Percentiles rank a stretch among this genome's conserved stretches.
Conservation (phyloP, 2,113 vertebrate species). For the Periophthalmodon schlosseri region DNA sequence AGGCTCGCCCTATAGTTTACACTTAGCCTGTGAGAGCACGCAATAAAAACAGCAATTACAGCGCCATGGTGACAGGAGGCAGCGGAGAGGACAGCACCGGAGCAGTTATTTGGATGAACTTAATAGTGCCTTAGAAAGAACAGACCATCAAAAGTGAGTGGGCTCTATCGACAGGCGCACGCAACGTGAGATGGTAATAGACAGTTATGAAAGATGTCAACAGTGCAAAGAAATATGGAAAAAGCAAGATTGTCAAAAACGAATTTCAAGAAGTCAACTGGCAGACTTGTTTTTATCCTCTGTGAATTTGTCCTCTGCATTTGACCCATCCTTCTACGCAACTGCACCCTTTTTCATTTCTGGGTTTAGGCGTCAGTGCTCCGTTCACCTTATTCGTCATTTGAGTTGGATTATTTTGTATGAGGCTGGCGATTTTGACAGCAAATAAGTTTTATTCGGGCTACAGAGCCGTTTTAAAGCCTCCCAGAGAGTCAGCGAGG, state of each 20-base stretch:
- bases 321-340: too few species aligned
- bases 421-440: too few species aligned
- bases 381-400: too few species aligned
- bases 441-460: too few species aligned
- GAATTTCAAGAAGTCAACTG: not conserved
- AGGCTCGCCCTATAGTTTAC: slow-evolving; percentile 59
- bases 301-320: too few species aligned
- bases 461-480: too few species aligned
- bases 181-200: slow-evolving; percentile 30
- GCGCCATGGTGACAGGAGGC: slow-evolving; percentile 59
- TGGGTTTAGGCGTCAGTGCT: too few species aligned
- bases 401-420: too few species aligned
- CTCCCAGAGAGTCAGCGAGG: too few species aligned
- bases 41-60: slow-evolving; percentile 69
- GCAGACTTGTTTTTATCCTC: too few species aligned
- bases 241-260: not conserved
- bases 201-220: not conserved
- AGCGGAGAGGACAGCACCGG: slow-evolving; percentile 55
- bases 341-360: too few species aligned
- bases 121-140: slow-evolving; percentile 64
- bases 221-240: not conserved
- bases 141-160: slow-evolving; percentile 55
- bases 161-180: slow-evolving; percentile 33
- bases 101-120: slow-evolving; percentile 57
- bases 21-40: slow-evolving; percentile 59